Conservation (phyloP, 2,797 vertebrate species). For the Thamnophis elegans region DNA sequence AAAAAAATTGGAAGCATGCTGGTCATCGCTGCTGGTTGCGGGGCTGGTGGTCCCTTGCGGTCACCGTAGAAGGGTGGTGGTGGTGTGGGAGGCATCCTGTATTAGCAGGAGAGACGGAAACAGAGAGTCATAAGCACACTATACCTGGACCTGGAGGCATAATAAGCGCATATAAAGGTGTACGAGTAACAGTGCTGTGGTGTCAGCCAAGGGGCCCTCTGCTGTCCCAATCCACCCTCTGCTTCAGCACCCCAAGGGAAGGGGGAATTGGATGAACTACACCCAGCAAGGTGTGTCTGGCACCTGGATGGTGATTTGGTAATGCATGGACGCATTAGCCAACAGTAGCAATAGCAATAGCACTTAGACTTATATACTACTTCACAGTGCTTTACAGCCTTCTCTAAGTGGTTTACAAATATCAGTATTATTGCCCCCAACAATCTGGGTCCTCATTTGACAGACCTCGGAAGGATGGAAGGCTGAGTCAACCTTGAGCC, state of each 20-base stretch:
- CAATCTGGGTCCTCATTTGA: not conserved
- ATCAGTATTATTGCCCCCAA: not conserved
- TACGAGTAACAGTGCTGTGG: not conserved
- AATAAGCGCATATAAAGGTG: not conserved
- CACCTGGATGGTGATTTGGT: not conserved
- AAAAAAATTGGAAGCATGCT: not conserved
- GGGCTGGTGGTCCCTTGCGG: not conserved
- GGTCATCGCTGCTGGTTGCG: not conserved
- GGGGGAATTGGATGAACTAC: not conserved
- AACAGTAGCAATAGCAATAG: too few relatives aligned
- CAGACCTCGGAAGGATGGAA: not conserved
- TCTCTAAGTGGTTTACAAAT: not conserved
- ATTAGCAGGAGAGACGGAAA: not conserved
- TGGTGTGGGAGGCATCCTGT: not conserved
- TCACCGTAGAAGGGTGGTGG: not conserved
- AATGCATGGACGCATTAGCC: not conserved
- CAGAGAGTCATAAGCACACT: not conserved
- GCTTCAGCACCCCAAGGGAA: not conserved
- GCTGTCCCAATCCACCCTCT: not conserved
- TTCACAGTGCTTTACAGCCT: too few relatives aligned
- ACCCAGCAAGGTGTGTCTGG: not conserved
- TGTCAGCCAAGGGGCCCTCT: not conserved
- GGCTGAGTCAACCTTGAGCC: not conserved
- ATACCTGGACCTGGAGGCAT: not conserved
- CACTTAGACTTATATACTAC: too few relatives aligned